Percentiles rank a stretch among this genome's conserved stretches.
Evolutionary conservation across 2,113 vertebrate species (phyloP).

Genomic region (Clarias gariepinus): DNA sequence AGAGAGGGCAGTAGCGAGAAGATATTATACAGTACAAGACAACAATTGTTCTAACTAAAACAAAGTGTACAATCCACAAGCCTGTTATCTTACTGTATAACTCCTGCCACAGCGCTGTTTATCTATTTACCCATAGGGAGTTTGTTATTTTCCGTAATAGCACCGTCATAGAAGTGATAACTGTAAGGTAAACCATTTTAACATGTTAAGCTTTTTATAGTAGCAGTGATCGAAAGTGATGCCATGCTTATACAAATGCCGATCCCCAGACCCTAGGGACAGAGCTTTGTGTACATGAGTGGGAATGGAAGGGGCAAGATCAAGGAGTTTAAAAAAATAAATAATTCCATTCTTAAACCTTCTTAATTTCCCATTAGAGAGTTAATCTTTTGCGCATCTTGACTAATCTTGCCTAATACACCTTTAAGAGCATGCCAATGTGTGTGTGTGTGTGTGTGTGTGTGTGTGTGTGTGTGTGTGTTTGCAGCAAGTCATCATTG

Average conservation of each 20-base stretch:
- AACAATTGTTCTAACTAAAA: background rate
- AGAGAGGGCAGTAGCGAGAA: background rate
- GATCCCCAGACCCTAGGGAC: background rate
- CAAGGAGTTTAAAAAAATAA: background rate
- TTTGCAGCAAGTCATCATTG: background rate
- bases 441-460: background rate
- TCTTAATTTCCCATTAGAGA: background rate
- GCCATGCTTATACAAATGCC: background rate
- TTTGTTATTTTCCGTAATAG: background rate
- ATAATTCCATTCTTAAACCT: background rate
- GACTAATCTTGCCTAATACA: background rate
- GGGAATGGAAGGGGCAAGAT: background rate
- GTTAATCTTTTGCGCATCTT: background rate
- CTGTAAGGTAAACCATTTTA: background rate
- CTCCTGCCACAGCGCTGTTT: background rate
- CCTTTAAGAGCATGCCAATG: background rate
- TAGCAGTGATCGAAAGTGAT: background rate
- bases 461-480: background rate
- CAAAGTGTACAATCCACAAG: background rate
- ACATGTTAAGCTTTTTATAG: background rate
- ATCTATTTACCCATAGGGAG: background rate
- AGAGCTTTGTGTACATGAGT: background rate
- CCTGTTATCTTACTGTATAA: background rate
- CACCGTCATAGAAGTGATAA: background rate
- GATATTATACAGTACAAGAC: constrained; percentile 31